A percentile compares a stretch with the other conserved stretches of the same genome.
phyloP scores from a whole-genome alignment of 1,140 invertebrate genomes.

The Armadillidium nasatum region DNA sequence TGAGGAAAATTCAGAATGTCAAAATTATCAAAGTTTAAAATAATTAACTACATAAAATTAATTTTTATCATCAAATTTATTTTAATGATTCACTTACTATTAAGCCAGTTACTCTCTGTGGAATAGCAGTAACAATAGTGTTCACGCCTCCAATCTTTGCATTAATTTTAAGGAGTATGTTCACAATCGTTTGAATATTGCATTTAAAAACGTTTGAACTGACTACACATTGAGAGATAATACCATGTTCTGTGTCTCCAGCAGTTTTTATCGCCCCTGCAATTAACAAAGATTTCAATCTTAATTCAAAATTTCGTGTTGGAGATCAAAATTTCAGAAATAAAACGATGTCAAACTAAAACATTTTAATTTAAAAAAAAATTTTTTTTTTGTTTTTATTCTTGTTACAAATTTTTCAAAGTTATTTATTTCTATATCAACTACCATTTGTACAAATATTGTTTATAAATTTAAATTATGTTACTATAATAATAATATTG shows the following conservation, averaged over 20 bases:
- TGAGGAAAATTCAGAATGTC: background rate
- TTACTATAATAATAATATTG: too few species aligned
- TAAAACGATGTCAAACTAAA: too few species aligned
- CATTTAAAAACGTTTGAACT: conserved; percentile 36
- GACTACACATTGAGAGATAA: conserved; percentile 78
- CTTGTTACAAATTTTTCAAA: too few species aligned
- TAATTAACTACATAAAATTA: too few species aligned
- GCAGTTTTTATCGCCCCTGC: conserved; percentile 62
- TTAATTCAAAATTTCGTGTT: too few species aligned
- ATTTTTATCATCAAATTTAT: too few species aligned
- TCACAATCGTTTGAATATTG: conserved; percentile 59
- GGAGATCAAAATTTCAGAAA: too few species aligned
- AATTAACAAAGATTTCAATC: conserved; percentile 33
- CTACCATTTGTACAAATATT: too few species aligned
- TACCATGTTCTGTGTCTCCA: conserved; percentile 66
- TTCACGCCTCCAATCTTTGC: conserved; percentile 80
- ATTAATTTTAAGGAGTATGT: conserved; percentile 79
- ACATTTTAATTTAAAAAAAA: too few species aligned
- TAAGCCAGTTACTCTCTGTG: background rate
- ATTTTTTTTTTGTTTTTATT: too few species aligned
- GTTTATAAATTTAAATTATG: too few species aligned
- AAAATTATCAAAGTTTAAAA: background rate
- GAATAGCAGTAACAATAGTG: background rate
- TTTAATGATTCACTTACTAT: background rate
- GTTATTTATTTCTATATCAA: too few species aligned